Conservation (phyloP, 53 echinoderm and acorn worm genomes). For the Henricia sp. region DNA sequence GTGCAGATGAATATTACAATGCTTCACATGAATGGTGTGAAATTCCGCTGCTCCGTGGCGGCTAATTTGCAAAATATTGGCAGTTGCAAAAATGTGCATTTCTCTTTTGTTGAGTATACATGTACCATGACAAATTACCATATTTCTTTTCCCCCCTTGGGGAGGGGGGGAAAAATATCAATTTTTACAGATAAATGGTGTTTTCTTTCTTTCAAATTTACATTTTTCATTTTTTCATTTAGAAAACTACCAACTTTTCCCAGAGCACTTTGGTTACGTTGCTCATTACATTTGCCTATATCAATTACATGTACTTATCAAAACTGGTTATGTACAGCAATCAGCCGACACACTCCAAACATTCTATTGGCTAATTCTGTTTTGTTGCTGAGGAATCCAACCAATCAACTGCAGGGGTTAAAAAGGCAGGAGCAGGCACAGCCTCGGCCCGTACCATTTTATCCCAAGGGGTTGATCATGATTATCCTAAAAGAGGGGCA, state of each 20-base stretch:
- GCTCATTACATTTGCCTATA: too few species aligned
- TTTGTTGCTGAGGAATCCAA: constrained; percentile 1
- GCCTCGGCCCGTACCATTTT: constrained; percentile 87
- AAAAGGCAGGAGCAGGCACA: constrained; percentile 90
- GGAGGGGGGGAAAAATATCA: too few species aligned
- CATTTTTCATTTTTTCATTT: constrained; percentile 53
- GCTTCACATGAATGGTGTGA: too few species aligned
- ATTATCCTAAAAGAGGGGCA: constrained; percentile 51
- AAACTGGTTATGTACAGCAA: constrained; percentile 48
- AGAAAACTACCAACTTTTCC: constrained; percentile 42
- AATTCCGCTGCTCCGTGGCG: too few species aligned
- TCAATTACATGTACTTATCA: constrained; percentile 24
- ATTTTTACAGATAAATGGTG: constrained; percentile 34
- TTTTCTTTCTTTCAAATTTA: constrained; percentile 52
- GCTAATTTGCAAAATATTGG: too few species aligned
- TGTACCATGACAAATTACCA: too few species aligned
- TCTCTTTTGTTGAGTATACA: too few species aligned
- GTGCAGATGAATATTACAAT: too few species aligned
- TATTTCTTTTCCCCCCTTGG: neutral
- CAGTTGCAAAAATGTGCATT: too few species aligned
- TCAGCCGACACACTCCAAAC: constrained; percentile 4
- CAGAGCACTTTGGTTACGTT: too few species aligned
- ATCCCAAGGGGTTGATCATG: constrained; percentile 52
- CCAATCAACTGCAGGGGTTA: constrained; percentile 48
- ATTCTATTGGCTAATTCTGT: constrained; percentile 10